Evolutionary conservation across 2,113 vertebrate genomes (phyloP).

Genomic region (Tretioscincus oriximinensis): DNA sequence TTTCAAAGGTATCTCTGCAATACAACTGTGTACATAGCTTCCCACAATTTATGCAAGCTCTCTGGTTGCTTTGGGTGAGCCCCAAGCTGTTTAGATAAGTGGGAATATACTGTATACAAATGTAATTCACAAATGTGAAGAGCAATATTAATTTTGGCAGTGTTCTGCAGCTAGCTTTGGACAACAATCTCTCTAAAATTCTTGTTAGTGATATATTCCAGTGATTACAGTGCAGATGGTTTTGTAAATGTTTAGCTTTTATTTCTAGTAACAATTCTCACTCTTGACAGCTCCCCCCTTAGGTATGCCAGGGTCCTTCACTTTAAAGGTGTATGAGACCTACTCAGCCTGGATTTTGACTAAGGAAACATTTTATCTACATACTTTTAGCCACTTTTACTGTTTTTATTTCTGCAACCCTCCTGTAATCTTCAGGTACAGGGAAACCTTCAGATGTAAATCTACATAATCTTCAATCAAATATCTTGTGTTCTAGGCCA

Average conservation of each 20-base stretch:
- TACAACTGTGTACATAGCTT: neutral
- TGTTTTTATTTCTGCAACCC: neutral
- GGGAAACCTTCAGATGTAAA: no score
- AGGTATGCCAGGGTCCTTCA: no score
- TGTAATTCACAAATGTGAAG: slow-evolving; percentile 19
- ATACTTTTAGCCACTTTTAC: no score
- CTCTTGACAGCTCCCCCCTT: neutral
- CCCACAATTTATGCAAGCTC: neutral
- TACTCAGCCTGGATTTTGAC: neutral
- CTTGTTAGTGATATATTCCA: neutral
- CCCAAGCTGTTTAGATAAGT: slow-evolving; percentile 20
- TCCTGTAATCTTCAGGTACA: no score
- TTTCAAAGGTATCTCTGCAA: neutral
- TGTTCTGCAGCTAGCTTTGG: neutral
- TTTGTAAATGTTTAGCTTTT: slow-evolving; percentile 14
- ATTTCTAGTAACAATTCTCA: neutral
- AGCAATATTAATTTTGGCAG: neutral
- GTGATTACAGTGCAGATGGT: neutral
- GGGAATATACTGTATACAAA: slow-evolving; percentile 6
- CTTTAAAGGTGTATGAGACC: neutral
- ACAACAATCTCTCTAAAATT: neutral
- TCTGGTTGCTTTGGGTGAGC: slow-evolving; percentile 15
- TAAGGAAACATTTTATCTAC: no score
- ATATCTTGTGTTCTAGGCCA: neutral
- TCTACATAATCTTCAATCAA: neutral